A percentile compares a stretch with the other conserved stretches of the same genome.
phyloP scores from a whole-genome alignment of 2,797 vertebrate species.

The Chloroceryle inda region DNA sequence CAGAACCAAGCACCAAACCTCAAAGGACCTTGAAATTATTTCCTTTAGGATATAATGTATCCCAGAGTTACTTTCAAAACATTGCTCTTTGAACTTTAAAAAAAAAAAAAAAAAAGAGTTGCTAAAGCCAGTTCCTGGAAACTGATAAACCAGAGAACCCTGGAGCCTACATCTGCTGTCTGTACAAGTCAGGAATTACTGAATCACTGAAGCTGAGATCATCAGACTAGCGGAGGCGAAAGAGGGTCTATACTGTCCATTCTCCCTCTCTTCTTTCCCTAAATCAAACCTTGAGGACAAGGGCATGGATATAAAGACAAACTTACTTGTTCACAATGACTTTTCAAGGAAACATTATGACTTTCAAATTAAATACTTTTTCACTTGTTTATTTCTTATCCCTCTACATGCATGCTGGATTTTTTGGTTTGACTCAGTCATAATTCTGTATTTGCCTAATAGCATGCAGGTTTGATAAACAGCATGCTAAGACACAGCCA shows the following conservation, averaged over 20 bases:
- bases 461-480: not conserved
- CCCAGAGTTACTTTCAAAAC: not conserved
- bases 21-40: not conserved
- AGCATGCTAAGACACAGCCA: not conserved
- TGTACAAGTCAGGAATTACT: not conserved
- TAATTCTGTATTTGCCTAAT: not conserved
- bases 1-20: not conserved
- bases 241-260: not conserved
- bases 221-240: not conserved
- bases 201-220: not conserved
- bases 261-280: not conserved
- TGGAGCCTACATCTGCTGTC: not conserved
- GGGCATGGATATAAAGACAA: not conserved
- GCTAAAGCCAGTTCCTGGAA: conserved; percentile 31
- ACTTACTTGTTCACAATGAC: not conserved
- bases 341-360: not conserved
- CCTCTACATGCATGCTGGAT: not conserved
- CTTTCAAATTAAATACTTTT: not conserved
- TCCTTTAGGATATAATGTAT: not conserved
- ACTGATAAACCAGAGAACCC: conserved; percentile 12
- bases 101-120: fast-evolving
- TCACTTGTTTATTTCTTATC: not conserved
- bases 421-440: not conserved
- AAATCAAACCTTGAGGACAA: not conserved
- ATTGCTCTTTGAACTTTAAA: not conserved